Percentiles rank a stretch among this genome's conserved stretches.
phyloP scores from a whole-genome alignment of 2,888 invertebrate genomes.

The Eristalis intricaria region DNA sequence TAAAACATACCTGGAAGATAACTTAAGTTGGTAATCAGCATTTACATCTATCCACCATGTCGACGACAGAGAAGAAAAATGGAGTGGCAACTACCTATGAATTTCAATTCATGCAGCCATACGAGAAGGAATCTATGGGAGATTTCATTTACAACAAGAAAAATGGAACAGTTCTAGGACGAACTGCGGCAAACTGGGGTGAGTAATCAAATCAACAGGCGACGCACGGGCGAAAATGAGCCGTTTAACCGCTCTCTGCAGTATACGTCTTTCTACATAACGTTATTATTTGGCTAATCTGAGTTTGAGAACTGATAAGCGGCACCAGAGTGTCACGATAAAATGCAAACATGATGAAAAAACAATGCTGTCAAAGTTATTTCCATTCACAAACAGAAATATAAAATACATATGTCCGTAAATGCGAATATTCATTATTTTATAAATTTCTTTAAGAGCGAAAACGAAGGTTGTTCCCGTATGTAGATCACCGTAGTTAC shows the following conservation, averaged over 20 bases:
- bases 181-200: slow-evolving; percentile 80
- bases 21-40: slow-evolving; percentile 35
- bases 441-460: not conserved
- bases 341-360: not conserved
- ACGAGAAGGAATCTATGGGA: slow-evolving; percentile 75
- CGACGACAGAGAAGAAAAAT: slow-evolving; percentile 78
- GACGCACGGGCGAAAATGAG: not conserved
- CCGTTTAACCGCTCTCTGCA: not conserved
- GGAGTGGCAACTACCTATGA: slow-evolving; percentile 74
- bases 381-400: not conserved
- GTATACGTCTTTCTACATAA: not conserved
- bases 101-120: slow-evolving; percentile 77
- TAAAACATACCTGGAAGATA: slow-evolving; percentile 3
- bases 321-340: not conserved
- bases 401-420: not conserved
- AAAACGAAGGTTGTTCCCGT: not conserved
- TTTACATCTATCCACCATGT: slow-evolving; percentile 36
- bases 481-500: not conserved
- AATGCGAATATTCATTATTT: not conserved
- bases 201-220: slow-evolving; percentile 60
- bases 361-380: not conserved
- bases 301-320: not conserved
- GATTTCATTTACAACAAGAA: slow-evolving; percentile 78
- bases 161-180: slow-evolving; percentile 78
- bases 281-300: not conserved